These are phyloP conservation scores for Sebastes schlegelii DNA, from an alignment of 2,113 vertebrate genomes.

Conservation along the genomic window DNA sequence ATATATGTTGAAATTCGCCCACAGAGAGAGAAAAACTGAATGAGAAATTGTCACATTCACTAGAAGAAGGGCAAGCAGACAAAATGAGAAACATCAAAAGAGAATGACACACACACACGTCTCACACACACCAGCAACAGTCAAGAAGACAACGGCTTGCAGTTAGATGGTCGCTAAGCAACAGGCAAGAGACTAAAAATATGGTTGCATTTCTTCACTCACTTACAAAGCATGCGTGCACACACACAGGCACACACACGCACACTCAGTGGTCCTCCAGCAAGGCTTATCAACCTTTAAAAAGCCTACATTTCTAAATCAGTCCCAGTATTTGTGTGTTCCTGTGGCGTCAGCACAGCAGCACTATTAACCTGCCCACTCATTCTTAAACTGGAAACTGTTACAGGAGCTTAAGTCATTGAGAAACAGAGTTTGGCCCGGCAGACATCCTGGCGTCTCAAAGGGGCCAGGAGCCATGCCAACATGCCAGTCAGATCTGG, in stretches of 20 bases:
- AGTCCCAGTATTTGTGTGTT: conserved; percentile 33
- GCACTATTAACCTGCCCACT: conserved; percentile 49
- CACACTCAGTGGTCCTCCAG: conserved; percentile 32
- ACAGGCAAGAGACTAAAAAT: conserved; percentile 82
- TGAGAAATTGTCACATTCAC: conserved; percentile 14
- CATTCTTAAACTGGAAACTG: conserved; percentile 37
- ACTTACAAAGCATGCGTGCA: conserved; percentile 33
- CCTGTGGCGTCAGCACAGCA: conserved; percentile 66
- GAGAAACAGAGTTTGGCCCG: conserved; percentile 34
- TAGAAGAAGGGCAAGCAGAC: conserved; percentile 24
- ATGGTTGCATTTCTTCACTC: conserved; percentile 61
- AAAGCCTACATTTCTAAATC: conserved; percentile 63
- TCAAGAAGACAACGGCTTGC: conserved; percentile 74
- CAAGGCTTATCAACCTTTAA: conserved; percentile 59
- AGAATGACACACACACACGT: conserved; percentile 34
- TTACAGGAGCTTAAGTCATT: conserved; percentile 52
- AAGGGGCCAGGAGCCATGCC: conserved; percentile 13
- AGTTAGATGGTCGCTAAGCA: conserved; percentile 81
- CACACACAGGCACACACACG: conserved; percentile 25
- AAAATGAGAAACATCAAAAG: conserved; percentile 39
- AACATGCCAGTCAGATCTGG: not conserved
- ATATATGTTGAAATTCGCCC: not conserved
- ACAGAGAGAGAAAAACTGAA: conserved; percentile 10
- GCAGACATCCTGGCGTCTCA: not conserved
- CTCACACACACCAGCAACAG: conserved; percentile 54